Conservation (phyloP, 2,113 vertebrate species). For the Ceyx melanurus region DNA sequence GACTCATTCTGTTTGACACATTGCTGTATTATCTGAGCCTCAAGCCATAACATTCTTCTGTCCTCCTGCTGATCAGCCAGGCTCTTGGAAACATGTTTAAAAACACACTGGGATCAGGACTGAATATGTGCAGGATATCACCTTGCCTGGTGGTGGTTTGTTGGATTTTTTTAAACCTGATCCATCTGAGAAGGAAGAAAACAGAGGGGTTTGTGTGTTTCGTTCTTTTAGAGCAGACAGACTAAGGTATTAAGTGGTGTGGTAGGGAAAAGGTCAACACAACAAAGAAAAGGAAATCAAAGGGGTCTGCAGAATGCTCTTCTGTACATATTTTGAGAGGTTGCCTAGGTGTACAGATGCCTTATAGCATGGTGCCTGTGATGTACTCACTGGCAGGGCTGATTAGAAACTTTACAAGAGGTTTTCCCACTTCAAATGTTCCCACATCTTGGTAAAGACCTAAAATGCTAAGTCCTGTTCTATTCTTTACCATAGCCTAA, state of each 20-base stretch:
- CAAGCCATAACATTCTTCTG: background rate
- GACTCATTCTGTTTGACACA: background rate
- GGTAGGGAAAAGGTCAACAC: background rate
- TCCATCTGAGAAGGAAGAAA: background rate
- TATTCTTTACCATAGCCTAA: background rate
- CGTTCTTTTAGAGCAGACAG: background rate
- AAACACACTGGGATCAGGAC: background rate
- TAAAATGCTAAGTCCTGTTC: background rate
- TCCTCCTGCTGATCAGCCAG: background rate
- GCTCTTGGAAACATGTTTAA: background rate
- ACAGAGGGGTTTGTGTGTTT: accelerated
- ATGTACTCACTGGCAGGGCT: background rate
- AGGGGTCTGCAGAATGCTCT: background rate
- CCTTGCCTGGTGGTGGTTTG: too few species aligned
- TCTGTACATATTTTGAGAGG: background rate
- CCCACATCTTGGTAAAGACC: background rate
- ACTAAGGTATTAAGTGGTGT: background rate
- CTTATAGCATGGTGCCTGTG: background rate
- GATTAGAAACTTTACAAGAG: background rate
- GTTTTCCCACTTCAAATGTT: background rate
- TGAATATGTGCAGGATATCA: background rate
- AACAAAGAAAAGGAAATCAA: background rate
- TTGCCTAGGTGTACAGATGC: background rate
- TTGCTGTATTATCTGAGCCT: background rate
- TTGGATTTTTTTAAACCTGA: background rate